Conservation (phyloP, 2,888 invertebrate genomes). For the Reticulitermes lucifugus region DNA sequence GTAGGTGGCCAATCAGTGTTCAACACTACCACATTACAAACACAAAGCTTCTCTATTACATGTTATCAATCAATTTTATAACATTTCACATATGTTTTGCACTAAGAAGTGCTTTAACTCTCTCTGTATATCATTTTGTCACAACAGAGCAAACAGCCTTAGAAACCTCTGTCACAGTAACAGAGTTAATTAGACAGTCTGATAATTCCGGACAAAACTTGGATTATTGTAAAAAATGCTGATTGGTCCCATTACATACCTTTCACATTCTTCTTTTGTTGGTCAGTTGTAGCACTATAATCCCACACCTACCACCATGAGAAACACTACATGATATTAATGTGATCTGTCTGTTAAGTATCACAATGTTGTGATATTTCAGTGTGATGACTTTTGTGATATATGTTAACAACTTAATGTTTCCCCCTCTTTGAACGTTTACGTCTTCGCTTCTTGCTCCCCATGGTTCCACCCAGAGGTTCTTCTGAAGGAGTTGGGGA, state of each 20-base stretch:
- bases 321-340: background rate
- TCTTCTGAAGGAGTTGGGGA: conserved; percentile 66
- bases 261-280: background rate
- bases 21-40: background rate
- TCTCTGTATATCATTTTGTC: no score
- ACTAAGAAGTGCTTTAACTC: no score
- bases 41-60: no score
- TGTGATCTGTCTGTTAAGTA: background rate
- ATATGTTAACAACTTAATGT: conserved; percentile 59
- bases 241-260: conserved; percentile 32
- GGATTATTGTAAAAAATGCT: no score
- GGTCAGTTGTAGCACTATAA: background rate
- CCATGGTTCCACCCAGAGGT: conserved; percentile 64
- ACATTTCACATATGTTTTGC: no score
- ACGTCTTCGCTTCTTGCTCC: conserved; percentile 67
- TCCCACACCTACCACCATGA: conserved; percentile 13
- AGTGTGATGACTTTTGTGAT: conserved; percentile 28
- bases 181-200: no score
- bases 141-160: no score
- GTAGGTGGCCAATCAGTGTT: conserved; percentile 11
- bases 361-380: conserved; percentile 10
- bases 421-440: conserved; percentile 69
- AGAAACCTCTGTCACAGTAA: no score
- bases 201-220: no score
- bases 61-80: no score